Base-by-base conservation (phyloP, 2,113 vertebrate genomes). In the Osmerus eperlanus region DNA sequence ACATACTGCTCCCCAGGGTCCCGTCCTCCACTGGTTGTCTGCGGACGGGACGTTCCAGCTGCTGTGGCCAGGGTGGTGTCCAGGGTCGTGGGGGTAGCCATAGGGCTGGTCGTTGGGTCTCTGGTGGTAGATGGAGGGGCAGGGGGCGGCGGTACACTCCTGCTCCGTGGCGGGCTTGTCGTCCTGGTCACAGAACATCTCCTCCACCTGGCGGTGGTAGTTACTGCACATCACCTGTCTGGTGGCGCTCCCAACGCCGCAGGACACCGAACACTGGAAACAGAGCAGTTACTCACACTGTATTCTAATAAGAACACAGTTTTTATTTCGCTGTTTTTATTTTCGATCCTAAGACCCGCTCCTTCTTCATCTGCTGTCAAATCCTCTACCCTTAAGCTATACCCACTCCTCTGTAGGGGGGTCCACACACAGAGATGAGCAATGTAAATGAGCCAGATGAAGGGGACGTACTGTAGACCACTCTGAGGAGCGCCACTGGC, bases 1-100 rank as follows among this genome's bases (percentile, higher is more conserved):
- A 90, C 92, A 92, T 97, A 99, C 97, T 85, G 95, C 93, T 89
- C 97, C 97, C 97, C 97, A 99, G 0, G 95, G 97, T 81, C 97
- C 97, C 1, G 95, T 98, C 88, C 97, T 94, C 97, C 97, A 99
- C 0, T 97, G 96, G 90, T 94, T 93, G 80, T 90, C 87, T 15
- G 86, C 68, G 0, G 93, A 92, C 0, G 91, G 91, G 59, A 32
- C 89, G 23, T 93, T 91, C 90, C 92, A 92, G 76, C 81, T 89
- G 73, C 84, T 91, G 85, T 92, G 93, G n/a, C 95, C 92, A 16
- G 86, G 87, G 72, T 89, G 90, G 78, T 83, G 90, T 58, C 91
- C 88, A 2, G 93, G 89, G 81, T 91, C 85, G 59, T 87, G 72
- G 32, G 93, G 91, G 52, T 93, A 89, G 47, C 88, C 90, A 70